Conservation (phyloP, 2,113 vertebrate genomes). For the Xenopus borealis region DNA sequence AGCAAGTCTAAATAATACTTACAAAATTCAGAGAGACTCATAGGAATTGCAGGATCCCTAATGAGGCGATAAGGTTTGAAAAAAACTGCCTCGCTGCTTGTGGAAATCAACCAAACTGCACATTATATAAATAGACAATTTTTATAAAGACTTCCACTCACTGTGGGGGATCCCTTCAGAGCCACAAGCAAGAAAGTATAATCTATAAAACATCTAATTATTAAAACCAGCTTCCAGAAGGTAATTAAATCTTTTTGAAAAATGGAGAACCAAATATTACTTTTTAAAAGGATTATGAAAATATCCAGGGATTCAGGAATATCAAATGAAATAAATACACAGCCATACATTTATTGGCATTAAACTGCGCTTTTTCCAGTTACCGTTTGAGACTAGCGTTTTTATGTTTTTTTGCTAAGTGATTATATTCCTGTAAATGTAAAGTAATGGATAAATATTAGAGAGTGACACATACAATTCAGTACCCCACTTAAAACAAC, state of each 20-base stretch:
- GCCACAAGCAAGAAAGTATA: conserved; percentile 8
- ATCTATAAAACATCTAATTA: conserved; percentile 20
- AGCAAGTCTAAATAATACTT: no score
- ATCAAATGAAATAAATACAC: not conserved
- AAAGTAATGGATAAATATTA: no score
- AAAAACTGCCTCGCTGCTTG: not conserved
- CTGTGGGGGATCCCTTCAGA: conserved; percentile 6
- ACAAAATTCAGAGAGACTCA: not conserved
- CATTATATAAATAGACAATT: conserved; percentile 12
- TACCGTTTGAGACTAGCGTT: not conserved
- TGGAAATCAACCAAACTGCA: not conserved
- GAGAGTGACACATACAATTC: not conserved
- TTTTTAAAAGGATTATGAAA: conserved; percentile 1
- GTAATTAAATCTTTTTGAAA: conserved; percentile 15
- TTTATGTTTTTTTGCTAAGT: not conserved
- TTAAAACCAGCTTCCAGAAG: conserved; percentile 6
- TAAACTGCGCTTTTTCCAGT: not conserved
- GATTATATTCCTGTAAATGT: no score
- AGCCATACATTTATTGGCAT: conserved; percentile 3
- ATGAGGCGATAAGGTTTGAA: not conserved
- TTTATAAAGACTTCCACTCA: not conserved
- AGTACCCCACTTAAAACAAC: not conserved
- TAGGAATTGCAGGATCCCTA: not conserved
- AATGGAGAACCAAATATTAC: conserved; percentile 17
- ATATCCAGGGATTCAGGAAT: not conserved